Evolutionary conservation across 1,140 invertebrate genomes (phyloP), one percentile per base, ranked within the genome.

Genomic region (Odontomachus brunneus): DNA sequence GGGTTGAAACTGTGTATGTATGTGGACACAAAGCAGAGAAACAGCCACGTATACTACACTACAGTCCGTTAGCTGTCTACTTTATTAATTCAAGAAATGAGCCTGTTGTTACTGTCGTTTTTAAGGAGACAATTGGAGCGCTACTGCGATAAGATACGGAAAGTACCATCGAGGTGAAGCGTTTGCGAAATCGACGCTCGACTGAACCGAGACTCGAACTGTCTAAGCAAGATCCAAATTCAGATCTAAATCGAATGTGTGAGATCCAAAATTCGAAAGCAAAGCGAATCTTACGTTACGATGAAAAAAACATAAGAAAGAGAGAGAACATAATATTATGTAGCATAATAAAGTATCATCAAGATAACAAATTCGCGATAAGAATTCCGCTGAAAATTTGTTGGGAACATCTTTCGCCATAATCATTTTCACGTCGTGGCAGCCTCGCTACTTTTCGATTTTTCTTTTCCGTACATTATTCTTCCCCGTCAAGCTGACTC

Each of bases 81-180:
- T 71, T 80, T 80, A 71, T 80, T 80, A 71, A 80, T 53, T 80
- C 69, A 80, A 80, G 65, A 80, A 80, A 80, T 71, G 75, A 59
- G 75, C 63, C 65, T 71, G 51, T 78, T 80, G 75, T 59, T 80
- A 71, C 65, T 71, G 65, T 80, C 66, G 62, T 76, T 80, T 80
- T 80, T 57, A 48, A 80, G 12, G 38, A 69, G 75, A 80, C 69
- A 59, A 80, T 80, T 80, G 65, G 48, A 65, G 53, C 24, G 22
- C 22, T 29, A 11, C 38, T 5, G 38, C 38, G 38, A 44, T 44
- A 63, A 44, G 66, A 71, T 71, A 80, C 17, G 44, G 24, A 57
- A 71, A 26, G 55, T n/a, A 71, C 19, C 51, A 29, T 11, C 12
- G 2, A 62, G 3, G 17, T 14, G 51, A 26, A 57, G 22, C 38